phyloP scores from a whole-genome alignment of 64 coral and sea anemone species.

The Actinia equina region DNA sequence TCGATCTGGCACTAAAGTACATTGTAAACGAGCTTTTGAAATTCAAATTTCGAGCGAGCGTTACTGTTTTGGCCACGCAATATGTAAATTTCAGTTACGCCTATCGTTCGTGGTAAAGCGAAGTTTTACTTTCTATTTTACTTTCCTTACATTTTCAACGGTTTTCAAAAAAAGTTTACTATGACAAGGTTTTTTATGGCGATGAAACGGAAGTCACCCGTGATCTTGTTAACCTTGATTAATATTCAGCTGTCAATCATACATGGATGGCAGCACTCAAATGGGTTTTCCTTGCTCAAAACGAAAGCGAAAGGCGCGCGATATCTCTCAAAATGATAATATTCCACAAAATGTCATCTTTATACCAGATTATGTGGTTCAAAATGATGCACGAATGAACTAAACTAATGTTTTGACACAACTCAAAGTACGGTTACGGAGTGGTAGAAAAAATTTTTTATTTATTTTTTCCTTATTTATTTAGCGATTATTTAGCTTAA shows the following conservation, averaged over 20 bases:
- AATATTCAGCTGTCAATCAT: slow-evolving; percentile 9
- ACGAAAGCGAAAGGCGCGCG: neutral
- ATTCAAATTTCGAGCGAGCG: slow-evolving; percentile 27
- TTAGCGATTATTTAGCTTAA: neutral
- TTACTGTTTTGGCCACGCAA: neutral
- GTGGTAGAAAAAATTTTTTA: too few relatives aligned
- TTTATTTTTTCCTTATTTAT: neutral
- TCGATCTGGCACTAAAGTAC: neutral
- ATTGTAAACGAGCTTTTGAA: slow-evolving; percentile 5
- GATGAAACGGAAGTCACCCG: slow-evolving; percentile 10
- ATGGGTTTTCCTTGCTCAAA: neutral
- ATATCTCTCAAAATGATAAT: neutral
- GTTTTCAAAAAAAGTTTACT: neutral
- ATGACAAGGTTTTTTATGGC: neutral
- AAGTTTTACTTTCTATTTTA: neutral
- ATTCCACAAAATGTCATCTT: neutral
- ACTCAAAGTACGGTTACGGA: too few relatives aligned
- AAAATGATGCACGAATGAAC: neutral
- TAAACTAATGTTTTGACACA: too few relatives aligned
- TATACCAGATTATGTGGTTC: neutral
- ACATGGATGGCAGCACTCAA: neutral
- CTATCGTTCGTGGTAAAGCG: neutral
- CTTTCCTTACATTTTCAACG: neutral
- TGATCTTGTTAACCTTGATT: neutral
- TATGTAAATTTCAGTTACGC: neutral